Conservation (phyloP, 2,797 vertebrate genomes). For the Chelon auratus region DNA sequence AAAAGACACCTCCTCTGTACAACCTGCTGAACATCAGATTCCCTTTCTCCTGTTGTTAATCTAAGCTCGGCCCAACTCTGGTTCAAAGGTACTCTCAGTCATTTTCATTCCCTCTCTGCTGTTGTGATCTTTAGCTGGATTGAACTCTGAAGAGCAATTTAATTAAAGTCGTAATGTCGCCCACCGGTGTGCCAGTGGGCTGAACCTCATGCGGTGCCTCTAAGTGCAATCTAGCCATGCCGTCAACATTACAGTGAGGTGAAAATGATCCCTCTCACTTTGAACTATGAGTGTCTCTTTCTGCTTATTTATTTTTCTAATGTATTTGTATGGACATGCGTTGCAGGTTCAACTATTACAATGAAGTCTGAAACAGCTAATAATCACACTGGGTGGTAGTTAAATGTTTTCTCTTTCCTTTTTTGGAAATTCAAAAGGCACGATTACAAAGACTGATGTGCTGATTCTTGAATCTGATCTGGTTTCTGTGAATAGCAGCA, state of each 20-base stretch:
- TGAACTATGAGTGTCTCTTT: neutral
- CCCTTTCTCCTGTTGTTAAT: constrained; percentile 2
- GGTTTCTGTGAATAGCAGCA: too few species aligned
- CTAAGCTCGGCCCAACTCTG: constrained; percentile 1
- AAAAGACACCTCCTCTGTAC: too few species aligned
- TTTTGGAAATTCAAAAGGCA: too few species aligned
- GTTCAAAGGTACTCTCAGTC: constrained; percentile 8
- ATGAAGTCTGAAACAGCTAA: neutral
- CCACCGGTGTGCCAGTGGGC: constrained; percentile 19
- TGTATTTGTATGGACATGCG: too few species aligned
- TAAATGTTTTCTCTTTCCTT: too few species aligned
- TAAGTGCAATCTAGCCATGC: constrained; percentile 41
- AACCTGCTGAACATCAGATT: neutral
- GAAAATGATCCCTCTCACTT: constrained; percentile 36
- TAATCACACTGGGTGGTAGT: too few species aligned
- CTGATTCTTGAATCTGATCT: too few species aligned
- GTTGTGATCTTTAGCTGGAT: constrained; percentile 16
- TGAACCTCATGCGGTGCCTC: constrained; percentile 39
- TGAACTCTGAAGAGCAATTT: constrained; percentile 40
- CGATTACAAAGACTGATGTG: too few species aligned
- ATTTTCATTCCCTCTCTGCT: constrained; percentile 23
- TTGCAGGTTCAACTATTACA: neutral
- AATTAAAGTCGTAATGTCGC: constrained; percentile 36
- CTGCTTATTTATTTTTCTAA: neutral
- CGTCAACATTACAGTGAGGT: constrained; percentile 46